phyloP scores from a whole-genome alignment of 2,797 vertebrate genomes.

The Enteromius mattozi region DNA sequence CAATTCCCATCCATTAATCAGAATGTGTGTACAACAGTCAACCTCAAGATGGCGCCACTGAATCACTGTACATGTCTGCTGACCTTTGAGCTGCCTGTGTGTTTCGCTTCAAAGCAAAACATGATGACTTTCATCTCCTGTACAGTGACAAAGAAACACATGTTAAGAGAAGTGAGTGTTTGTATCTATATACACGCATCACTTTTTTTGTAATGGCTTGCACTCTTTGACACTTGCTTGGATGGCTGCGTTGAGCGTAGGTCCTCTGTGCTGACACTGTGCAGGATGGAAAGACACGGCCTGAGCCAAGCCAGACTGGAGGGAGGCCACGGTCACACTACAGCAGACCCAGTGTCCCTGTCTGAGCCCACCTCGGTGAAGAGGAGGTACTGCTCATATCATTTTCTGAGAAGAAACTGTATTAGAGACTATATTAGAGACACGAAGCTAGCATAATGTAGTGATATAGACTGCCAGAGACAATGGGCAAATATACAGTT shows the following conservation, averaged over 20 bases:
- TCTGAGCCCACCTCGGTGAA: conserved; percentile 4
- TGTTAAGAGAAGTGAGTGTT: conserved; percentile 11
- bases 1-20: background rate
- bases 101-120: background rate
- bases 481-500: background rate
- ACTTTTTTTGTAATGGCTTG: conserved; percentile 43
- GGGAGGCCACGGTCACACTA: conserved; percentile 52
- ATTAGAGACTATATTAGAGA: background rate
- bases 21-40: background rate
- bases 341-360: conserved; percentile 21
- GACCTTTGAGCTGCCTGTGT: too few relatives aligned
- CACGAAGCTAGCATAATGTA: background rate
- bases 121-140: background rate
- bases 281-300: conserved; percentile 61
- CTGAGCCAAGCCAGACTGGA: conserved; percentile 56
- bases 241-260: conserved; percentile 38
- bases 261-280: conserved; percentile 54
- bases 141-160: conserved; percentile 1
- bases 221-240: conserved; percentile 45
- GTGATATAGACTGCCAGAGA: background rate
- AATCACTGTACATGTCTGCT: background rate
- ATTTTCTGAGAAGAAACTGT: background rate
- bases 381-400: conserved; percentile 3
- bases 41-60: conserved; percentile 53
- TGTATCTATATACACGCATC: conserved; percentile 44